Evolutionary conservation across 2,797 vertebrate genomes (phyloP).

Genomic region (Todus mexicanus): DNA sequence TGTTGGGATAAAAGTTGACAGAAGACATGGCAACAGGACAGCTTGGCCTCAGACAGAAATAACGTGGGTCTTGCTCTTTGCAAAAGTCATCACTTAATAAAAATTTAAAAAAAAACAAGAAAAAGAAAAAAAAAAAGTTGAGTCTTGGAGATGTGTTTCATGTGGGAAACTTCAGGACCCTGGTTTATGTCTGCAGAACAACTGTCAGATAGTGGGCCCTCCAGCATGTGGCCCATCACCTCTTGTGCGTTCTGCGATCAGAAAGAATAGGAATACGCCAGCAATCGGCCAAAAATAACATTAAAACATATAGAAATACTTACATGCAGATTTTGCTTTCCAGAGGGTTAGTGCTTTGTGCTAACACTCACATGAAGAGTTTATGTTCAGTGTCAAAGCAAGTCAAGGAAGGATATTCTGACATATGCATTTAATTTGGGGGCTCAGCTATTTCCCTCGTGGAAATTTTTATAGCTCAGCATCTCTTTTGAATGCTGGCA

Average conservation of each 20-base stretch:
- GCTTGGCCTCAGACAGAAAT: not conserved
- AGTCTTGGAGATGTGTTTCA: conserved; percentile 15
- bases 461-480: conserved; percentile 35
- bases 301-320: conserved; percentile 35
- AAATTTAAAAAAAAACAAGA: no score
- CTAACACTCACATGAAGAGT: conserved; percentile 29
- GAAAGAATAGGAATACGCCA: conserved; percentile 35
- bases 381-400: conserved; percentile 58
- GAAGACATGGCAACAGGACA: conserved; percentile 36
- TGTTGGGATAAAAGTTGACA: conserved; percentile 23
- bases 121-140: not conserved
- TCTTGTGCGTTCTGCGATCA: conserved; percentile 46
- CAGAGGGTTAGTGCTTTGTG: conserved; percentile 48
- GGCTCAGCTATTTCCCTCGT: conserved; percentile 23
- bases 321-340: conserved; percentile 27
- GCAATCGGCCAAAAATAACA: conserved; percentile 58
- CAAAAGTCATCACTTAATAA: conserved; percentile 40
- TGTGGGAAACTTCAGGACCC: conserved; percentile 44
- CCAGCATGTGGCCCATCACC: conserved; percentile 63
- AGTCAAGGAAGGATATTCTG: conserved; percentile 45
- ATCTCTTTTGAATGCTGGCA: conserved; percentile 28
- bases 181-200: conserved; percentile 59
- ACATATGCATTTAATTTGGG: conserved; percentile 58
- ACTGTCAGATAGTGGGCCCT: conserved; percentile 41
- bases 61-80: conserved; percentile 5